Evolutionary conservation across 1,140 invertebrate species (phyloP).

Genomic region (Zophobas morio): DNA sequence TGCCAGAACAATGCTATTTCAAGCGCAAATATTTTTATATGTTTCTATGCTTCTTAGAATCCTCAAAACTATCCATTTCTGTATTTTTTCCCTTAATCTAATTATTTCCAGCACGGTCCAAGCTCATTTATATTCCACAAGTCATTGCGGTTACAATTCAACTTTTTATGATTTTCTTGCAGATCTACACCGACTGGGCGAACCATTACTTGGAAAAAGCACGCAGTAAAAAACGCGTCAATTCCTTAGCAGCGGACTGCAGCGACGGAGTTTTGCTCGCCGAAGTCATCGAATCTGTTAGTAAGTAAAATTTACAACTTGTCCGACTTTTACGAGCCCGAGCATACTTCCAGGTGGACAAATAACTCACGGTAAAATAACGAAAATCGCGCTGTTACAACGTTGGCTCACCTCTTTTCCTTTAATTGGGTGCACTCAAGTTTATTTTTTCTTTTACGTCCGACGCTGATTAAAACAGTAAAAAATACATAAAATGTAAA

Average conservation of each 20-base stretch:
- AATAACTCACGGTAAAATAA: neutral
- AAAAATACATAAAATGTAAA: neutral
- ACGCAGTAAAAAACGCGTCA: conserved; percentile 86
- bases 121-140: conserved; percentile 27
- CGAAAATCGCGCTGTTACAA: neutral
- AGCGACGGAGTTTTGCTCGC: conserved; percentile 92
- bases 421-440: neutral
- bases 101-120: conserved; percentile 10
- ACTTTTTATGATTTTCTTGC: conserved; percentile 65
- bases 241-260: conserved; percentile 88
- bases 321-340: neutral
- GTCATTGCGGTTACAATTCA: conserved; percentile 36
- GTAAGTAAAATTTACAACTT: conserved; percentile 74
- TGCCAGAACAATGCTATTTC: too few species aligned
- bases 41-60: neutral
- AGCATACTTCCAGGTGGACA: neutral
- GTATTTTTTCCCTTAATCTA: conserved; percentile 15
- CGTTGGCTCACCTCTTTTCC: neutral
- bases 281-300: conserved; percentile 95
- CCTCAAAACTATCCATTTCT: neutral
- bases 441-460: neutral
- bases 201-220: conserved; percentile 97
- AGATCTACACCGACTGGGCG: conserved; percentile 98
- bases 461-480: neutral
- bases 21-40: too few species aligned